These are phyloP conservation scores for Phoenoteleia sp. DNA, from an alignment of 2,888 invertebrate species.

Conservation along the genomic window DNA sequence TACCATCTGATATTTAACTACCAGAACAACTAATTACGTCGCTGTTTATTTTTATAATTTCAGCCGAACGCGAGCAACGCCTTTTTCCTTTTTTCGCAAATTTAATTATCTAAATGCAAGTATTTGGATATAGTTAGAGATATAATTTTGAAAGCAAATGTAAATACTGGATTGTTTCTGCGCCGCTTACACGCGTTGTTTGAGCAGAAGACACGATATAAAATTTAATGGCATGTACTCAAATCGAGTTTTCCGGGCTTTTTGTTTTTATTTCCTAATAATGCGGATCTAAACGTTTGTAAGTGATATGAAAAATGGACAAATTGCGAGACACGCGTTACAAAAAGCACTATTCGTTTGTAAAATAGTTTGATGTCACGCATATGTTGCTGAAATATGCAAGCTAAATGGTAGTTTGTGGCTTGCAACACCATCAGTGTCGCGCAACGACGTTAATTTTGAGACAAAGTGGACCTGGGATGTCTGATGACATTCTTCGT, in stretches of 20 bases:
- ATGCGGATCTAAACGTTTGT: not conserved
- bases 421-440: conserved; percentile 56
- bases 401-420: conserved; percentile 61
- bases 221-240: not conserved
- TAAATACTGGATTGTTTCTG: not conserved
- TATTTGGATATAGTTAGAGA: not conserved
- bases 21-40: not conserved
- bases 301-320: conserved; percentile 41
- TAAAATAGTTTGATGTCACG: conserved; percentile 55
- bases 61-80: not conserved
- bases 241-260: not conserved
- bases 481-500: conserved; percentile 60
- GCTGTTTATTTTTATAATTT: not conserved
- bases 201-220: not conserved
- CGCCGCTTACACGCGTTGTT: not conserved
- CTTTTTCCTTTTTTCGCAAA: not conserved
- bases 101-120: not conserved
- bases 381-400: conserved; percentile 59
- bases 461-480: conserved; percentile 58
- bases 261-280: not conserved
- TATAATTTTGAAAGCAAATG: not conserved
- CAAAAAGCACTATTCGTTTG: conserved; percentile 49
- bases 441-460: conserved; percentile 59
- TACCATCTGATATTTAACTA: not conserved
- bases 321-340: conserved; percentile 23